Conservation (phyloP, 2,888 invertebrate genomes). For the Pristionchus entomophagus region DNA sequence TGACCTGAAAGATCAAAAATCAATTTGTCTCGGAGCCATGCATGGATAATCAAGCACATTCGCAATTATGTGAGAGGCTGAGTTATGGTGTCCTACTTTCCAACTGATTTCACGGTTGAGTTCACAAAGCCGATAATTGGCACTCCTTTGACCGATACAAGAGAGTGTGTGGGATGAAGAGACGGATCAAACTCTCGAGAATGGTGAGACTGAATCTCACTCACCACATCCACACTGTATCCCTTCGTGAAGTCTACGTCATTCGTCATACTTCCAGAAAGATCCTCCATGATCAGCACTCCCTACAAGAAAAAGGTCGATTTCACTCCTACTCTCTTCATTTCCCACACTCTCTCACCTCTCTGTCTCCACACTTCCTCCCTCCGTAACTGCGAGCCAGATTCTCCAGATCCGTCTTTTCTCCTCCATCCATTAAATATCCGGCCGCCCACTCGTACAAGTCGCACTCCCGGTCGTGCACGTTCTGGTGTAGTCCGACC, state of each 20-base stretch:
- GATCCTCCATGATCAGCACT: conserved; percentile 42
- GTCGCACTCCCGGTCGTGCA: conserved; percentile 43
- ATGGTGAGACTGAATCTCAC: too few species aligned
- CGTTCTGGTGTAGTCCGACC: conserved; percentile 19
- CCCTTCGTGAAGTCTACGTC: conserved; percentile 30
- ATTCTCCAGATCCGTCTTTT: conserved; percentile 13
- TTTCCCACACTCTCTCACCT: neutral
- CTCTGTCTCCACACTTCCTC: neutral
- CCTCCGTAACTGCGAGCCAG: conserved; percentile 5
- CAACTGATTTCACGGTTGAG: too few species aligned
- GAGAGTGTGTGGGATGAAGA: too few species aligned
- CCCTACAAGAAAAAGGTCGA: neutral
- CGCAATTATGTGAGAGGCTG: too few species aligned
- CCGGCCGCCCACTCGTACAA: conserved; percentile 25
- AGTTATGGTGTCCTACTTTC: too few species aligned
- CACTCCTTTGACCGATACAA: too few species aligned
- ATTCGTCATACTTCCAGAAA: neutral
- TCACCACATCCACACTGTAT: conserved; percentile 10
- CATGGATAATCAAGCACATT: too few species aligned
- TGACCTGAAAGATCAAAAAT: conserved; percentile 36
- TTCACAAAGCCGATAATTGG: too few species aligned
- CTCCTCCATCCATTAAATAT: conserved; percentile 34
- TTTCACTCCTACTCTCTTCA: neutral
- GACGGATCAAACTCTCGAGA: too few species aligned
- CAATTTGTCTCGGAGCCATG: neutral